Base-by-base conservation (phyloP, 2,888 invertebrate species). In the Nesidiocoris tenuis region DNA sequence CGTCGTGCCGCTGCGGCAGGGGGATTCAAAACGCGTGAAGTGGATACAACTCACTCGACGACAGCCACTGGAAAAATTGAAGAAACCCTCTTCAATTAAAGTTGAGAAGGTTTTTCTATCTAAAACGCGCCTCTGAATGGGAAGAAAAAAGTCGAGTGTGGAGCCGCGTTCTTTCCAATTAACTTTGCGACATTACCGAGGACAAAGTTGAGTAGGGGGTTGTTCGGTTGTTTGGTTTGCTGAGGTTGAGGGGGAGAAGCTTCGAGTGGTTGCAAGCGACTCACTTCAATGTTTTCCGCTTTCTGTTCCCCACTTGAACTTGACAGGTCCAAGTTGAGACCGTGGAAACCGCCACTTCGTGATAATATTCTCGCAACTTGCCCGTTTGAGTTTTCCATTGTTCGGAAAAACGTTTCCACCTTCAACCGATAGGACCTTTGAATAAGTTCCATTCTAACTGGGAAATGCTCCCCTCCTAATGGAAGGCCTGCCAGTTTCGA, bases 51-150 rank as follows among this genome's bases (percentile, higher is more conserved):
- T 63, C 21, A 63, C 63, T 70, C 59, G 70, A 70, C 70, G 70
- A 70, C 70, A 59, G 25, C 70, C 59, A 23, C 59, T 24, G 70
- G 59, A 68, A 21, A 55, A 67, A 39, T 39, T 39, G 39, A 39
- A 56, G 59, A 70, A 70, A 70, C 23, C 23, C 25, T 57, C 70
- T 70, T 70, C 70, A 70, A 70, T 70, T 70, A 70, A 59, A 59
- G 70, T 70, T 70, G 70, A 70, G 70, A 59, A 57, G 23, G 56
- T 59, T 70, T 24, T 64, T 24, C 56, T 66, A n/a, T 39, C 39
- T 12, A 39, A 39, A 39, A 39, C 39, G 39, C 39, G 39, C n/a
- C n/a, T 39, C 12, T 39, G 39, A 39, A 39, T 12, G 39, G 39
- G 39, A 12, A 39, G 39, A 39, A 39, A 39, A 39, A 39, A 39